phyloP scores from a whole-genome alignment of 1,140 invertebrate genomes.

The Zelostemma sp. region DNA sequence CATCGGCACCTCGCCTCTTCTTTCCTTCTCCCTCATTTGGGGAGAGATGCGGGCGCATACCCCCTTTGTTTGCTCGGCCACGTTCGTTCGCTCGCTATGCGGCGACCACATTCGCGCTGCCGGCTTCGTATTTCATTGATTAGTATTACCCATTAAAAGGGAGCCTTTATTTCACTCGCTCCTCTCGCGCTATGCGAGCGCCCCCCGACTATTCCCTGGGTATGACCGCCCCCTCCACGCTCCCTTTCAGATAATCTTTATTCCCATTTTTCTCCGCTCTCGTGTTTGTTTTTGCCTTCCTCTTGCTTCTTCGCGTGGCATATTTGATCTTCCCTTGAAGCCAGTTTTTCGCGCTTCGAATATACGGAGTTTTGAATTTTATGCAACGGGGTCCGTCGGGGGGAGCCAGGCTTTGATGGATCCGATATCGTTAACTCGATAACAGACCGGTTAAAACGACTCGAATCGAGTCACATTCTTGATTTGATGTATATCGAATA shows the following conservation, averaged over 20 bases:
- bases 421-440: too few species aligned
- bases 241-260: background rate
- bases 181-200: slow-evolving; percentile 13
- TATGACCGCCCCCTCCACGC: too few species aligned
- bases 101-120: slow-evolving; percentile 48
- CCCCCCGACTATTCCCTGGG: slow-evolving; percentile 33
- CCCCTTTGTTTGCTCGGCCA: slow-evolving; percentile 64
- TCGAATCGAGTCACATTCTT: too few species aligned
- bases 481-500: too few species aligned
- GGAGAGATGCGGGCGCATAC: slow-evolving; percentile 54
- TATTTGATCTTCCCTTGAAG: too few species aligned
- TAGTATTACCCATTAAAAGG: slow-evolving; percentile 69
- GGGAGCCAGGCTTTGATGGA: too few species aligned
- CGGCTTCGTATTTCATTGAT: slow-evolving; percentile 68
- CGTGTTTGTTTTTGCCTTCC: background rate
- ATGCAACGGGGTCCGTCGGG: too few species aligned
- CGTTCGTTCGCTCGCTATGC: slow-evolving; percentile 43
- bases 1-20: slow-evolving; percentile 6
- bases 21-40: slow-evolving; percentile 34
- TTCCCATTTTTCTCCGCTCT: slow-evolving; percentile 19
- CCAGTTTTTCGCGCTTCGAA: too few species aligned
- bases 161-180: slow-evolving; percentile 58
- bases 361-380: too few species aligned
- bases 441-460: too few species aligned
- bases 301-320: slow-evolving; percentile 14